Conservation (phyloP, 1,140 invertebrate species). For the Coptotermes formosanus region DNA sequence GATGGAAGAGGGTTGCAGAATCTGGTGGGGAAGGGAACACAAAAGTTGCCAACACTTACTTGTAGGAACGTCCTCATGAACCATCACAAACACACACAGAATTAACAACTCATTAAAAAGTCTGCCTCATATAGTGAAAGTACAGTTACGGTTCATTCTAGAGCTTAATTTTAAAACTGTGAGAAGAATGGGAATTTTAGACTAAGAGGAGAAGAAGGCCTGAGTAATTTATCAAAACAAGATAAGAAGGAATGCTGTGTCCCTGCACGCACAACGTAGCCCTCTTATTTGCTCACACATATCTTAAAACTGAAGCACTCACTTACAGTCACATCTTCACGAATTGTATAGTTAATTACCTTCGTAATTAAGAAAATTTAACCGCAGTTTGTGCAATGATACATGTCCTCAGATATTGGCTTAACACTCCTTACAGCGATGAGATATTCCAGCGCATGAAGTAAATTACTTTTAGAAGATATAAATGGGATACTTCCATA, state of each 20-base stretch:
- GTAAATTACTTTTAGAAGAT: not conserved
- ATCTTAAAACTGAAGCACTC: not conserved
- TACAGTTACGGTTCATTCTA: not conserved
- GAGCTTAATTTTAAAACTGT: not conserved
- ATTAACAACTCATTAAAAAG: constrained; percentile 17
- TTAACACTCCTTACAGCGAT: not conserved
- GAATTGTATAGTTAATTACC: not conserved
- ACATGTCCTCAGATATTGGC: not conserved
- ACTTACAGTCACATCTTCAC: not conserved
- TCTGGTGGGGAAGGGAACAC: not conserved
- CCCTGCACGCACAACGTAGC: not conserved
- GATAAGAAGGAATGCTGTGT: not conserved
- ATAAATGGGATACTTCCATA: too few relatives aligned
- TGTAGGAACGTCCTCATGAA: not conserved
- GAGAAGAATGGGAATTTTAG: not conserved
- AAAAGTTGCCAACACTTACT: not conserved
- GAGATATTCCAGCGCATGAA: not conserved
- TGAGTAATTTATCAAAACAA: not conserved
- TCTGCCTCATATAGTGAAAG: not conserved
- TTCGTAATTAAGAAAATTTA: not conserved
- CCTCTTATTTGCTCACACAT: not conserved
- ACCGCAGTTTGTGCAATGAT: not conserved
- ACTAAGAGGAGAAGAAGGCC: not conserved
- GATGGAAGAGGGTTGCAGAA: not conserved
- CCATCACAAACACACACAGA: not conserved